Conservation (phyloP, 2,113 vertebrate species). For the Thamnaconus septentrionalis region DNA sequence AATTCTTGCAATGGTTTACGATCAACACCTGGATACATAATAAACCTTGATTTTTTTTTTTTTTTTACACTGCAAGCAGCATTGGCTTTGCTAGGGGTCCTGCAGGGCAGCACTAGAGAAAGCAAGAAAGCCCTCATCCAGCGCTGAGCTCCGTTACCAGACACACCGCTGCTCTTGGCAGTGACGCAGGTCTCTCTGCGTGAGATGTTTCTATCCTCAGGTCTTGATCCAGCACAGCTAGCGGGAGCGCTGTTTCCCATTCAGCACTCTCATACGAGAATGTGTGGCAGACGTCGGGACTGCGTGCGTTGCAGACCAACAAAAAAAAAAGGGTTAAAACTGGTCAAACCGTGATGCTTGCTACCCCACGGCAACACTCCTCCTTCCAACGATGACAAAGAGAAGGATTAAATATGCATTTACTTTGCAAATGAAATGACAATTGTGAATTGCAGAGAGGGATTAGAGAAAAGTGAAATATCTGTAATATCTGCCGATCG, state of each 20-base stretch:
- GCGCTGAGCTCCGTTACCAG: slow-evolving; percentile 33
- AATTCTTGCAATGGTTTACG: background rate
- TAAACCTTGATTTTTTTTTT: background rate
- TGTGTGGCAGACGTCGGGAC: slow-evolving; percentile 5
- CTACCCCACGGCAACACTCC: too few relatives aligned
- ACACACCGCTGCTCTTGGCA: slow-evolving; percentile 31
- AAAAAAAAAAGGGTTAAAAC: slow-evolving; percentile 26
- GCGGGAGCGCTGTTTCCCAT: slow-evolving; percentile 44
- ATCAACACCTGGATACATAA: slow-evolving; percentile 3
- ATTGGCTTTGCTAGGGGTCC: slow-evolving; percentile 13
- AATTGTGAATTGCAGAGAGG: too few relatives aligned
- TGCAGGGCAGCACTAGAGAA: slow-evolving; percentile 19
- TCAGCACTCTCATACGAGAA: slow-evolving; percentile 22
- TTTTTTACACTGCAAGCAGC: slow-evolving; percentile 26
- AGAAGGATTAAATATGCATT: too few relatives aligned
- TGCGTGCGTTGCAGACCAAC: slow-evolving; percentile 1
- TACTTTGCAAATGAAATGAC: too few relatives aligned
- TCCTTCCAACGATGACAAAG: too few relatives aligned
- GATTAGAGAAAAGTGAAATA: too few relatives aligned
- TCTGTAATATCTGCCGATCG: too few relatives aligned
- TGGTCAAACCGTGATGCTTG: slow-evolving; percentile 1
- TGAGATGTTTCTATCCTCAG: slow-evolving; percentile 26
- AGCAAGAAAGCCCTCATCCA: slow-evolving; percentile 3
- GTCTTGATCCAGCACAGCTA: slow-evolving; percentile 31
- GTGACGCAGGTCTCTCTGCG: slow-evolving; percentile 23